A percentile compares a stretch with the other conserved stretches of the same genome.
Evolutionary conservation across 2,888 invertebrate species (phyloP).

Genomic region (Cephus nigrinus): DNA sequence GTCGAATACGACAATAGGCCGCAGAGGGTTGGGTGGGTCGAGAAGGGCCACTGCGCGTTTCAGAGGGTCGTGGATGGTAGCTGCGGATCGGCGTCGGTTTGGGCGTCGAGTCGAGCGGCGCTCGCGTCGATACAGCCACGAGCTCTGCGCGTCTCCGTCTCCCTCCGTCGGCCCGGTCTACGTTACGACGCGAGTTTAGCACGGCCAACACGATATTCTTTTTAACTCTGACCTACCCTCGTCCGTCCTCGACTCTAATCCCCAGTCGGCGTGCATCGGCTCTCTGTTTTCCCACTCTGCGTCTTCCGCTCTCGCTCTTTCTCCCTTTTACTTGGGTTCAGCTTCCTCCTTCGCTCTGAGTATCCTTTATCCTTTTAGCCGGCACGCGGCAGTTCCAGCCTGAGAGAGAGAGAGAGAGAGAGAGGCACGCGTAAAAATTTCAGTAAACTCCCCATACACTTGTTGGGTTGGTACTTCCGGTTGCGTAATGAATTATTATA

Average conservation of each 20-base stretch:
- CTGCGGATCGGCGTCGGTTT: constrained; percentile 12
- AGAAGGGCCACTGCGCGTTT: background rate
- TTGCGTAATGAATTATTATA: too few species aligned
- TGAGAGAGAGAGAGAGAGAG: too few species aligned
- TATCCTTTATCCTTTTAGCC: background rate
- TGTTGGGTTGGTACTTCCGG: too few species aligned
- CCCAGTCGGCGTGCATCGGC: constrained; percentile 12
- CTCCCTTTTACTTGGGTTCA: constrained; percentile 24
- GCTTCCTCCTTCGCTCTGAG: constrained; percentile 17
- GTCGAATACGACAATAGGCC: too few species aligned
- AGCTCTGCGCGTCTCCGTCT: constrained; percentile 60
- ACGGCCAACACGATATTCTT: constrained; percentile 15
- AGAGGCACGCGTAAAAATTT: too few species aligned
- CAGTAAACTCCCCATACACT: too few species aligned
- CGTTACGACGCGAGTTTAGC: constrained; percentile 22
- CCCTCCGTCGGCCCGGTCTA: constrained; percentile 23
- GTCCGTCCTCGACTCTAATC: constrained; percentile 22
- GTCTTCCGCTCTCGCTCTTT: constrained; percentile 10
- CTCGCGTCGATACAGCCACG: constrained; percentile 66
- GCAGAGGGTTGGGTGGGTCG: too few species aligned
- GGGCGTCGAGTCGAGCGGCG: constrained; percentile 55
- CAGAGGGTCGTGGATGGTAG: constrained; percentile 7
- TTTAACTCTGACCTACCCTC: constrained; percentile 22
- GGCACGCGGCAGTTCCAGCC: too few species aligned
- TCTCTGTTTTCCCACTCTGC: constrained; percentile 15